phyloP scores from a whole-genome alignment of 1,140 invertebrate genomes.

The Vanessa tameamea region DNA sequence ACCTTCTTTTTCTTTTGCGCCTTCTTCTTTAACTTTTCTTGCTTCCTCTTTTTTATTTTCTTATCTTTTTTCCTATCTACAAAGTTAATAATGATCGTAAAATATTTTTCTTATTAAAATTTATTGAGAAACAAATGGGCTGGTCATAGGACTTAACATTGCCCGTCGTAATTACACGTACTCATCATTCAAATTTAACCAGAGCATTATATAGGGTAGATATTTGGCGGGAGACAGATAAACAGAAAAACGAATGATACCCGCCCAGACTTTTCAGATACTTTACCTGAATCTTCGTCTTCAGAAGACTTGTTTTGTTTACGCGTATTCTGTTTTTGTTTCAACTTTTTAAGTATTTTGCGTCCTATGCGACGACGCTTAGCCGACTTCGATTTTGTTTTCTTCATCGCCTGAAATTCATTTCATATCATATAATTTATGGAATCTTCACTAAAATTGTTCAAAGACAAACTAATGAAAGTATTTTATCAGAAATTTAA shows the following conservation, averaged over 20 bases:
- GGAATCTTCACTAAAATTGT: too few relatives aligned
- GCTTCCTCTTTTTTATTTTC: slow-evolving; percentile 61
- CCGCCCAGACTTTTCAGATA: not conserved
- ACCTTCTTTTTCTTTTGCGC: slow-evolving; percentile 59
- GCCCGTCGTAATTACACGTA: too few relatives aligned
- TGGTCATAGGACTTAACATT: too few relatives aligned
- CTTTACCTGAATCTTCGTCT: slow-evolving; percentile 40
- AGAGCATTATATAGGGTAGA: too few relatives aligned
- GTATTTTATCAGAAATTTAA: not conserved
- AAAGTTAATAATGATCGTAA: slow-evolving; percentile 23
- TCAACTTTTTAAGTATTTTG: slow-evolving; percentile 63
- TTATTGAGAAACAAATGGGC: not conserved
- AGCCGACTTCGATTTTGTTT: slow-evolving; percentile 56
- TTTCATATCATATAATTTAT: not conserved
- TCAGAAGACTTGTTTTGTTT: slow-evolving; percentile 54
- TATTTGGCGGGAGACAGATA: too few relatives aligned
- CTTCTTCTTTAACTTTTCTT: slow-evolving; percentile 57
- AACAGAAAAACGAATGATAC: too few relatives aligned
- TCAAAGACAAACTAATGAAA: not conserved
- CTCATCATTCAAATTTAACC: too few relatives aligned
- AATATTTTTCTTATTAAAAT: slow-evolving; percentile 17
- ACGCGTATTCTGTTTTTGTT: slow-evolving; percentile 64
- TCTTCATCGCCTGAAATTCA: slow-evolving; percentile 54
- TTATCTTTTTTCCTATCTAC: slow-evolving; percentile 61
- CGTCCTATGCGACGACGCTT: slow-evolving; percentile 57